Base-by-base conservation (phyloP, 2,888 invertebrate genomes). In the Andricus quercusramuli region DNA sequence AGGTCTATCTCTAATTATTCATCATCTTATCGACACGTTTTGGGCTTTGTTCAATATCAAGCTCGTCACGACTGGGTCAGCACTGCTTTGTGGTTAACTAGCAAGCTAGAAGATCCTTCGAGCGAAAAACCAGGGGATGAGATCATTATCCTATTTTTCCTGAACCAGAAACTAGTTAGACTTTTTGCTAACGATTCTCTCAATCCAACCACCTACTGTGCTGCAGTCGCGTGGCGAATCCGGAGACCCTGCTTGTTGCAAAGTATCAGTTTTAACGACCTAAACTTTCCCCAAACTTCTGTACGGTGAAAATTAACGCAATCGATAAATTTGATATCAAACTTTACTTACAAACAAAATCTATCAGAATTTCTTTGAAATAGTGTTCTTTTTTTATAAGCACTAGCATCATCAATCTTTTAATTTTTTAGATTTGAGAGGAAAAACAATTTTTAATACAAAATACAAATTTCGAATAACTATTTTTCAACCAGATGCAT, bases 101-200 rank as follows among this genome's bases (percentile, higher is more conserved):
- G 84, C 74, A 85, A 84, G 86, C 85, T 84, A 80, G 83, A 86
- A 85, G 86, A 82, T 77, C 85, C 78, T 74, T 79, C 62, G 78
- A 74, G 56, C 74, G 51, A 74, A 51, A 51, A 74, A 74, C 37
- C 56, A 74, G 74, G 74, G 74, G 51, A 37, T 78, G 83, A 84
- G 81, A 78, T 84, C 83, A 79, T 81, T 83, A 86, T 86, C 86
- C 87, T 82, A 82, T 87, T 88, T 86, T 88, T 88, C 88, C 85
- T 83, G 85, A 86, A 84, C 76, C 81, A 80, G 78, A 80, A 83
- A 85, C 85, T 85, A 64, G 86, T 88, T 88, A 88, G 87, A 88
- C 88, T 90, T 90, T 90, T 90, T 89, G 90, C 88, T 90, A 91
- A 87, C 87, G 88, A 88, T 88, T 81, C 86, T 78, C 83, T 85